Base-by-base conservation (phyloP, 2,888 invertebrate species). In the Azorinus chamasolen region DNA sequence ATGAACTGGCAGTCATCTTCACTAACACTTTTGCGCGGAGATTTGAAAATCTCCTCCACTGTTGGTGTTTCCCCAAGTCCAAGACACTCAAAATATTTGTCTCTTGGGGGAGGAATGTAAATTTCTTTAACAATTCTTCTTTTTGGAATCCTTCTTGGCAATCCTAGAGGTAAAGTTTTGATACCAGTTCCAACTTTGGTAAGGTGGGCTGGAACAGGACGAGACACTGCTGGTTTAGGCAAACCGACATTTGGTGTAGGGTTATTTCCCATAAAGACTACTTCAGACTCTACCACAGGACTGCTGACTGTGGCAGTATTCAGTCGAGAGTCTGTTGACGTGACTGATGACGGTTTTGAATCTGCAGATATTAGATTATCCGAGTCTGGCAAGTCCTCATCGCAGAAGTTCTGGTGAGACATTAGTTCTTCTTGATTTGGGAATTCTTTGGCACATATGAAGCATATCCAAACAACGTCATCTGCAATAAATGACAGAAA, bases 1-100 rank as follows among this genome's bases (percentile, higher is more conserved):
- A 87, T 72, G 48, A 87, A 83, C 55, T 84, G 83, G 76, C 84
- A 86, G 48, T 87, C 84, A 24, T 84, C 83, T 6, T 83, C 72
- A 14, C 63, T 72, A 37, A 73, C 63, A 53, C 69, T 70, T 43
- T 78, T 77, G 12, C 62, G 48, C 12, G 78, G 79, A n/a, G 73
- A 66, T 41, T 76, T 80, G 14, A 61, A 51, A 50, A 83, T 80
- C 22, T 63, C 70, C n/a, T 73, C 70, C 8, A 78, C 65, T 24
- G 75, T 75, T 8, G 69, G 69, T 22, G 71, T 76, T 2, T 77
- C 79, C 8, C 72, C 69, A 6, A 86, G 69, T 14, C 81, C 83
- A 43, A 82, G 71, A 61, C 58, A 51, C 32, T 80, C 64, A 51
- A 80, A 80, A 25, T 80, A 80, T 10, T 55, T 39, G 10, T 80